phyloP scores from a whole-genome alignment of 2,888 invertebrate species.

The Choreutis nemorana region DNA sequence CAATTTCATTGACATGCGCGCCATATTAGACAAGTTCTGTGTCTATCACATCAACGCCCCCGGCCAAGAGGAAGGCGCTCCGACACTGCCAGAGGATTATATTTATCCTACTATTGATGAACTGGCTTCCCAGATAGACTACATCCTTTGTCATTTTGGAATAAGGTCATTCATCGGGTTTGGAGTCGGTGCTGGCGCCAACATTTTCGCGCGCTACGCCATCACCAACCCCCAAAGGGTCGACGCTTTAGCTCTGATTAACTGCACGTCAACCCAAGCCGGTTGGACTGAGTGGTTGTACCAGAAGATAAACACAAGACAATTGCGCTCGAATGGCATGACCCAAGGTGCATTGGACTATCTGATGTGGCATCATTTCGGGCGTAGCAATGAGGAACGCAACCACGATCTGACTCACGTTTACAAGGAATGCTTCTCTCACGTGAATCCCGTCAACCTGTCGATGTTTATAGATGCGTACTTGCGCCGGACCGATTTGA shows the following conservation, averaged over 20 bases:
- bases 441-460: slow-evolving; percentile 93
- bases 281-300: slow-evolving; percentile 99
- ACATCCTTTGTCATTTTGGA: slow-evolving; percentile 89
- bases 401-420: slow-evolving; percentile 94
- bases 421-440: slow-evolving; percentile 93
- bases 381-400: slow-evolving; percentile 85
- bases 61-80: slow-evolving; percentile 96
- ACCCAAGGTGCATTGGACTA: slow-evolving; percentile 94
- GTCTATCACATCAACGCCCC: slow-evolving; percentile 99
- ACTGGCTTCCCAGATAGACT: slow-evolving; percentile 87
- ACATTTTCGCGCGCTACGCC: slow-evolving; percentile 92
- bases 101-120: slow-evolving; percentile 97
- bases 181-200: slow-evolving; percentile 97
- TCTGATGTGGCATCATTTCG: slow-evolving; percentile 99
- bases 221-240: slow-evolving; percentile 86
- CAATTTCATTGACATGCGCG: slow-evolving; percentile 90
- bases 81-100: slow-evolving; percentile 86
- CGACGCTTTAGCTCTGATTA: slow-evolving; percentile 90
- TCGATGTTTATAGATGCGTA: slow-evolving; percentile 96
- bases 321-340: slow-evolving; percentile 89
- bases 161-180: slow-evolving; percentile 94
- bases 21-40: slow-evolving; percentile 91
- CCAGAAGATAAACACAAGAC: slow-evolving; percentile 93
- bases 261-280: slow-evolving; percentile 91
- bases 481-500: slow-evolving; percentile 88